These are phyloP conservation scores for Drosophila paramelanica DNA, from an alignment of 2,888 invertebrate species.

Conservation along the genomic window DNA sequence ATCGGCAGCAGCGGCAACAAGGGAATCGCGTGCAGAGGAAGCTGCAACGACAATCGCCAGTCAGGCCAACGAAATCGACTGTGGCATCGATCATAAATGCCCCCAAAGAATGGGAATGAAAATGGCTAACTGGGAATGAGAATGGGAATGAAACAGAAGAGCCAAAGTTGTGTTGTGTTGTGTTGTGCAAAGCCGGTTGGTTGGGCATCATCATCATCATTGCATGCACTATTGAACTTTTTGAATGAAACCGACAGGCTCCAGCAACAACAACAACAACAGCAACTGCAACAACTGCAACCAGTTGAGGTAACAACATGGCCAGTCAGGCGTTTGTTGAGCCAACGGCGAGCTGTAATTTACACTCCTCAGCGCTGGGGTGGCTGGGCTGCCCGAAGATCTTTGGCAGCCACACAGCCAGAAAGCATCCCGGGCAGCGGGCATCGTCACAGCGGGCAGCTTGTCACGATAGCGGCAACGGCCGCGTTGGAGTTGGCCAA, in stretches of 20 bases:
- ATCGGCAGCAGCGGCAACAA: conserved; percentile 26
- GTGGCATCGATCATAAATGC: conserved; percentile 77
- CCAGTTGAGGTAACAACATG: conserved; percentile 53
- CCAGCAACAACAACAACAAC: conserved; percentile 29
- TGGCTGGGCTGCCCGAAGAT: conserved; percentile 63
- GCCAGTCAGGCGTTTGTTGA: conserved; percentile 60
- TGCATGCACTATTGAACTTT: conserved; percentile 80
- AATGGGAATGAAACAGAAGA: conserved; percentile 46
- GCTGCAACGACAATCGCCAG: conserved; percentile 65
- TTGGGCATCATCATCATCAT: conserved; percentile 44
- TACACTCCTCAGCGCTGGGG: conserved; percentile 73
- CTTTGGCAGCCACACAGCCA: conserved; percentile 17
- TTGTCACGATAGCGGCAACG: conserved; percentile 65
- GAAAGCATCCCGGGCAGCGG: conserved; percentile 46
- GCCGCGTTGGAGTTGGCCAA: conserved; percentile 54
- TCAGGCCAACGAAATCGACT: conserved; percentile 70
- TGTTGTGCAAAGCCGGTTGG: conserved; percentile 31
- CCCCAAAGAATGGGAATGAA: conserved; percentile 11
- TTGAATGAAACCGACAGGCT: conserved; percentile 80
- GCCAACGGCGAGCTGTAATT: conserved; percentile 75
- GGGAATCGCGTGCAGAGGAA: conserved; percentile 56
- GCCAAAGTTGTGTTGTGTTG: conserved; percentile 5
- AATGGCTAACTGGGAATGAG: conserved; percentile 23
- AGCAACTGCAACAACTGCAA: conserved; percentile 20
- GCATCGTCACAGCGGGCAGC: conserved; percentile 72